A percentile compares a stretch with the other conserved stretches of the same genome.
These are phyloP conservation scores for Myioborus miniatus DNA, from an alignment of 2,797 vertebrate genomes.

Conservation along the genomic window DNA sequence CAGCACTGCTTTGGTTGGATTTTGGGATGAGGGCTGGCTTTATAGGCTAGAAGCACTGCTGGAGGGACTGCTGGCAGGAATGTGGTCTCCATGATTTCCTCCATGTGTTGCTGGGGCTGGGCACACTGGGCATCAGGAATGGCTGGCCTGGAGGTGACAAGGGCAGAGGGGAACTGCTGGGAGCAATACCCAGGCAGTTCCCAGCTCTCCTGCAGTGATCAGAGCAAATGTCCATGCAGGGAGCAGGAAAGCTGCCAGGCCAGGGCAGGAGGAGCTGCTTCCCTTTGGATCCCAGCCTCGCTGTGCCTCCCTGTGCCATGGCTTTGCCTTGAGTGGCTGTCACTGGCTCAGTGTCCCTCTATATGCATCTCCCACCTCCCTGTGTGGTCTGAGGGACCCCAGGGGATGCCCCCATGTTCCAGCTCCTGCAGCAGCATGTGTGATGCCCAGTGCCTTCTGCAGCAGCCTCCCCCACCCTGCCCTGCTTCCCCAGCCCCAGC, in stretches of 20 bases:
- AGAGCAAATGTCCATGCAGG: accelerated
- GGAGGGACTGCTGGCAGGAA: background rate
- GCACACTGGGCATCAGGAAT: background rate
- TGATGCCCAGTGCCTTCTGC: background rate
- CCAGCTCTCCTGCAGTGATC: background rate
- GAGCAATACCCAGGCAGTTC: background rate
- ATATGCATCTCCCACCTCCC: background rate
- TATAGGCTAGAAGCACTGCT: background rate
- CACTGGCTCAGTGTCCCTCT: background rate
- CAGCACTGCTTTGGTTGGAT: background rate
- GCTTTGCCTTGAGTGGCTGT: background rate
- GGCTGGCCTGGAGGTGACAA: background rate
- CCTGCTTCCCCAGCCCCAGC: background rate
- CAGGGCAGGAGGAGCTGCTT: background rate
- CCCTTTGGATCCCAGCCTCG: background rate
- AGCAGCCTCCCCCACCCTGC: background rate
- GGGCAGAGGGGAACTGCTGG: background rate
- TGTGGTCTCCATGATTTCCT: accelerated
- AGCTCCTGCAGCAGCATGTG: background rate
- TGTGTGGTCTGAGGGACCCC: accelerated
- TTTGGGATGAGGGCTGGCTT: background rate
- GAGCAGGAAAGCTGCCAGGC: background rate
- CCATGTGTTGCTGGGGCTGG: accelerated
- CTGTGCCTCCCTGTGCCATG: accelerated
- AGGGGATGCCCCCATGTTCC: accelerated